These are phyloP conservation scores for Chlorospingus flavigularis DNA, from an alignment of 2,797 vertebrate species.

Conservation along the genomic window DNA sequence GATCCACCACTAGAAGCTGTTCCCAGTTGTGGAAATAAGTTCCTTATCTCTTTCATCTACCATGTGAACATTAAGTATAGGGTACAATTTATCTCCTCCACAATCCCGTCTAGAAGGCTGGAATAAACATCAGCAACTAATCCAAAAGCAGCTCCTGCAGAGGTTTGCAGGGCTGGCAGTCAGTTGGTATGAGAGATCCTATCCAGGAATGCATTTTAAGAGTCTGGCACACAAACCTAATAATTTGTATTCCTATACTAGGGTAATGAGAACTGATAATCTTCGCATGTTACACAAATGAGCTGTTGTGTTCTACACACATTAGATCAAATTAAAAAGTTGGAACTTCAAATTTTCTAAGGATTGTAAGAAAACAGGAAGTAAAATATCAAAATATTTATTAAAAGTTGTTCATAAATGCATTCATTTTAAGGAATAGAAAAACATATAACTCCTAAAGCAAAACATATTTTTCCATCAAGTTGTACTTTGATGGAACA, in stretches of 20 bases:
- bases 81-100: not conserved
- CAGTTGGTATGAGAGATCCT: not conserved
- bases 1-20: not conserved
- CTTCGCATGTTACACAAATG: not conserved
- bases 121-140: not conserved
- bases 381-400: not conserved
- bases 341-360: not conserved
- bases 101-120: not conserved
- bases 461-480: not conserved
- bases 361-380: not conserved
- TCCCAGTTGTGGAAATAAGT: not conserved
- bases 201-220: not conserved
- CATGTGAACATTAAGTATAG: not conserved
- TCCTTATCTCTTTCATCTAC: not conserved
- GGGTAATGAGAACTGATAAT: not conserved
- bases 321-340: not conserved
- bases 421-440: not conserved
- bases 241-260: not conserved
- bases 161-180: fast-evolving
- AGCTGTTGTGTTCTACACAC: not conserved
- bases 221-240: not conserved
- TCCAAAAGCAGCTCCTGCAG: not conserved
- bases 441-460: not conserved
- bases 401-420: not conserved
- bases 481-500: not conserved